phyloP scores from a whole-genome alignment of 2,797 vertebrate species.

The Scyliorhinus canicula region DNA sequence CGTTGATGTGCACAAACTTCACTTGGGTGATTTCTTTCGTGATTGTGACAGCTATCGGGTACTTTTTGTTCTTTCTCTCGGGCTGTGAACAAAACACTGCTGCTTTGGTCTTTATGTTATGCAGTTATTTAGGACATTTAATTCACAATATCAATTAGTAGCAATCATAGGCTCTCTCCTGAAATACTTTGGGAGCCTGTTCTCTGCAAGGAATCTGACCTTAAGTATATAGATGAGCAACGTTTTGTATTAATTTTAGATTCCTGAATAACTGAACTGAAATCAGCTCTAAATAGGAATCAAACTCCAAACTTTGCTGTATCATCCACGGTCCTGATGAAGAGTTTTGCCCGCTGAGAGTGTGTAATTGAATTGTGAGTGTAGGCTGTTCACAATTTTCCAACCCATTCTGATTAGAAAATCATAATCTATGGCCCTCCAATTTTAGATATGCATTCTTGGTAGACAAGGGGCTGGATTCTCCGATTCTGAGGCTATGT shows the following conservation, averaged over 20 bases:
- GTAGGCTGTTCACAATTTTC: background rate
- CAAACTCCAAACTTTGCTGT: background rate
- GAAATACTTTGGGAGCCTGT: background rate
- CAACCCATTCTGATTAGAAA: background rate
- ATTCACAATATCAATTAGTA: background rate
- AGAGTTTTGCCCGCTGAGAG: background rate
- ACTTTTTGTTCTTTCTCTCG: background rate
- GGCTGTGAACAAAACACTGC: background rate
- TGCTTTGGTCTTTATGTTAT: background rate
- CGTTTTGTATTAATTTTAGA: background rate
- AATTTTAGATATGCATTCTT: background rate
- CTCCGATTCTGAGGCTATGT: no score
- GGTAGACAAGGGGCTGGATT: no score
- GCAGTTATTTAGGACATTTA: background rate
- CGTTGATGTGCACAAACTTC: background rate
- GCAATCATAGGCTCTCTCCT: no score
- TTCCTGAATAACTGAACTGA: background rate
- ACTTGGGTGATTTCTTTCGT: no score
- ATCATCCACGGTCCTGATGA: no score
- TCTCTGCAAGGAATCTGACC: background rate
- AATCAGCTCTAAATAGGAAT: background rate
- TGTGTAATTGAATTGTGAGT: background rate
- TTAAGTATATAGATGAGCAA: no score
- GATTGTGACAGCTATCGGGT: background rate
- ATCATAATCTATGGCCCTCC: background rate